Conservation (phyloP, 2,113 vertebrate genomes). For the Pelecanoides urinatrix region DNA sequence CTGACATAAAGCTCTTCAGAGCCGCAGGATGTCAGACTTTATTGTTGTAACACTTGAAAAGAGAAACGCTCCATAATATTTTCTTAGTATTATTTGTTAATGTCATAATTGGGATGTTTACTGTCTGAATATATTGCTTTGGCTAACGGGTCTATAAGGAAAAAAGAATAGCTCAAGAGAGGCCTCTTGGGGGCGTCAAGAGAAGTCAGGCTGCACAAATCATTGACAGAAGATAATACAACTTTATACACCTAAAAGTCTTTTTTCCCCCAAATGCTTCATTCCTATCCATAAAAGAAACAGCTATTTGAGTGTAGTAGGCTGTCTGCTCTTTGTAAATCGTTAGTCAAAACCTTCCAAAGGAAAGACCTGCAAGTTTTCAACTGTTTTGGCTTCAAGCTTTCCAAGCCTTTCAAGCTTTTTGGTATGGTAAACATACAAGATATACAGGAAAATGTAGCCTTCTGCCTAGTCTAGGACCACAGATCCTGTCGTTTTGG, state of each 20-base stretch:
- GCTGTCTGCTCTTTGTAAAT: constrained; percentile 34
- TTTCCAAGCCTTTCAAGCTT: constrained; percentile 7
- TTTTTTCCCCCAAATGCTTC: neutral
- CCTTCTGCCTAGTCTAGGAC: neutral
- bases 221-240: neutral
- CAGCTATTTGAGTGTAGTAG: neutral
- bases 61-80: neutral
- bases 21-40: neutral
- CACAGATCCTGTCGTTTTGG: neutral
- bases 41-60: neutral
- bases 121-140: neutral
- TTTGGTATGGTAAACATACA: neutral
- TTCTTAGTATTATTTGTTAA: neutral
- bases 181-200: neutral
- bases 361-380: constrained; percentile 40
- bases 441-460: neutral
- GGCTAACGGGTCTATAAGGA: neutral
- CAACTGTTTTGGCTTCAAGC: neutral
- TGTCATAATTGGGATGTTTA: neutral
- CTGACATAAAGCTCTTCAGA: neutral
- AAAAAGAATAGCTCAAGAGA: neutral
- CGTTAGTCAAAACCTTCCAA: constrained; percentile 1
- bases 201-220: neutral
- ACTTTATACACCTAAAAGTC: neutral
- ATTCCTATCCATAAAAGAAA: constrained; percentile 15